Percentiles rank a stretch among this genome's conserved stretches.
phyloP scores from a whole-genome alignment of 1,140 invertebrate species.

The Drosophila melanica region DNA sequence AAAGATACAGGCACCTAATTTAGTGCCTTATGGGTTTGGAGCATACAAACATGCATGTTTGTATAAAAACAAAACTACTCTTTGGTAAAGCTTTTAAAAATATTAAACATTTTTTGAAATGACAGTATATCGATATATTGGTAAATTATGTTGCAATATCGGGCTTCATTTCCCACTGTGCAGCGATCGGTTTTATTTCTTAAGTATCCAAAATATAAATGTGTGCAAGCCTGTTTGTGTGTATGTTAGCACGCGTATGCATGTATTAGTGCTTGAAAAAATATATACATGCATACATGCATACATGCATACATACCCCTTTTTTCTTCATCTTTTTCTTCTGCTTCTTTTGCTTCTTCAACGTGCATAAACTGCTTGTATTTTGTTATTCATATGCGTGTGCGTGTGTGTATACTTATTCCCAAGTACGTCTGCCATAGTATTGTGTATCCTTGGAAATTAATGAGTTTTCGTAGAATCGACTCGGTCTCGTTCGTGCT shows the following conservation, averaged over 20 bases:
- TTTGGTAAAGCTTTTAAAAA: too few species aligned
- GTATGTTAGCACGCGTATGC: background rate
- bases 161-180: slow-evolving; percentile 12
- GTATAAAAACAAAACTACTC: too few species aligned
- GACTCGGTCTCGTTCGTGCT: slow-evolving; percentile 27
- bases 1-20: too few species aligned
- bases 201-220: background rate
- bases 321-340: slow-evolving; percentile 1
- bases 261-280: background rate
- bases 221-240: slow-evolving; percentile 5
- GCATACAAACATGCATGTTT: too few species aligned
- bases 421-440: slow-evolving; percentile 22
- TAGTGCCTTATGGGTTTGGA: too few species aligned
- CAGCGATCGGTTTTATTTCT: slow-evolving; percentile 15
- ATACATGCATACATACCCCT: background rate
- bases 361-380: slow-evolving; percentile 6
- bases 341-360: background rate
- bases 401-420: slow-evolving; percentile 3
- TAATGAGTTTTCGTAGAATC: slow-evolving; percentile 72
- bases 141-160: background rate
- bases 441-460: slow-evolving; percentile 66
- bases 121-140: background rate
- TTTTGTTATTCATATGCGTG: slow-evolving; percentile 8
- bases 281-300: background rate
- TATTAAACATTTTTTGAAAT: too few species aligned